Conservation (phyloP, 2,113 vertebrate genomes). For the Poeciliopsis retropinna region DNA sequence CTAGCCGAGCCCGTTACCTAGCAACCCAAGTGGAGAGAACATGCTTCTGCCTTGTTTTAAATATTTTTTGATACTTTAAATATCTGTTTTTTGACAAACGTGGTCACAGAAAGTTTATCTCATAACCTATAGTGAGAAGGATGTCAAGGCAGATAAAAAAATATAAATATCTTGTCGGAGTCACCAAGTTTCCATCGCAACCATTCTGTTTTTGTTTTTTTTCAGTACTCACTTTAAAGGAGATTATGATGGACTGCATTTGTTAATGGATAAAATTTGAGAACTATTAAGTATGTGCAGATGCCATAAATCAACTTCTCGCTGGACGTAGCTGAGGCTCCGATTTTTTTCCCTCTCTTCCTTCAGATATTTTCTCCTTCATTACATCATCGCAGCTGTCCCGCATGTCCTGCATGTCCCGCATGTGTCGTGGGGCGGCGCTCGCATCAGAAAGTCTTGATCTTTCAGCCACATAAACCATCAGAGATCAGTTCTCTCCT, state of each 20-base stretch:
- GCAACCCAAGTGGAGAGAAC: too few relatives aligned
- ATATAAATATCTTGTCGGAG: not conserved
- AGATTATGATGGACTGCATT: not conserved
- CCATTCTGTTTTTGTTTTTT: not conserved
- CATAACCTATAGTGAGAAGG: not conserved
- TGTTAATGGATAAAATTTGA: not conserved
- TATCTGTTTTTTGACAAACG: not conserved
- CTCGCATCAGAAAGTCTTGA: slow-evolving; percentile 25
- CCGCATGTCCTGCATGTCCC: not conserved
- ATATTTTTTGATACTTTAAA: not conserved
- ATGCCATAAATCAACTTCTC: not conserved
- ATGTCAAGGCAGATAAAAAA: not conserved
- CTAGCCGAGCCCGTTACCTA: too few relatives aligned
- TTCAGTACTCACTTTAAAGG: not conserved
- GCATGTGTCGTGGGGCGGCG: slow-evolving; percentile 36
- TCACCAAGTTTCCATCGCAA: not conserved
- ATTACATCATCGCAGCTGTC: slow-evolving; percentile 38
- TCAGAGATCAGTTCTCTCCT: slow-evolving; percentile 31
- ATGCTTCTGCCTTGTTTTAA: too few relatives aligned
- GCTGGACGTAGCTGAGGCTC: not conserved
- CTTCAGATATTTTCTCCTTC: slow-evolving; percentile 37
- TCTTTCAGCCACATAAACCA: slow-evolving; percentile 42
- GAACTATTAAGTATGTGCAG: not conserved
- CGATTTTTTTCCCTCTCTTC: not conserved
- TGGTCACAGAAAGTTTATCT: not conserved